Percentiles rank a stretch among this genome's conserved stretches.
These are phyloP conservation scores for Salminus brasiliensis DNA, from an alignment of 2,113 vertebrate genomes.

Conservation along the genomic window DNA sequence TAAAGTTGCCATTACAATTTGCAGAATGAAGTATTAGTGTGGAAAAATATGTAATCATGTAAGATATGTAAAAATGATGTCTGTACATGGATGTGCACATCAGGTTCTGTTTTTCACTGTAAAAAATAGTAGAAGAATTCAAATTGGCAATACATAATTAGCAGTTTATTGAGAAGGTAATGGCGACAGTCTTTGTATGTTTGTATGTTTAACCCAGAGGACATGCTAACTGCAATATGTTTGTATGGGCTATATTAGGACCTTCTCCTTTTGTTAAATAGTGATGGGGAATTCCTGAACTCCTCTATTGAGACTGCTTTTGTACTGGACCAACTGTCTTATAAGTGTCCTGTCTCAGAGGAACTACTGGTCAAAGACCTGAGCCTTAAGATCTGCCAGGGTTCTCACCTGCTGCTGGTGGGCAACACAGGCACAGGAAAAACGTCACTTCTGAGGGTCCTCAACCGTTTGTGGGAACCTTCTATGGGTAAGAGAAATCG, in stretches of 20 bases:
- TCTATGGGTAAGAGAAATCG: constrained; percentile 75
- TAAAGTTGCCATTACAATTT: too few relatives aligned
- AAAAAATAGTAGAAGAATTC: too few relatives aligned
- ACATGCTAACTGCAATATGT: neutral
- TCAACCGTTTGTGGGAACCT: constrained; percentile 88
- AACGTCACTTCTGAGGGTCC: constrained; percentile 89
- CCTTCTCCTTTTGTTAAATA: constrained; percentile 50
- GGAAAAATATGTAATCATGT: too few relatives aligned
- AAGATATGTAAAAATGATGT: too few relatives aligned
- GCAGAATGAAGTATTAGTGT: too few relatives aligned
- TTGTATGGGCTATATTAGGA: neutral
- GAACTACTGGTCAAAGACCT: constrained; percentile 88
- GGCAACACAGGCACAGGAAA: constrained; percentile 96
- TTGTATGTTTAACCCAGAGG: neutral
- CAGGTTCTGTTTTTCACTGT: too few relatives aligned
- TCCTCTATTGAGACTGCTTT: constrained; percentile 80
- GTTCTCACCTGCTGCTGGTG: constrained; percentile 86
- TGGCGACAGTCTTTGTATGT: too few relatives aligned
- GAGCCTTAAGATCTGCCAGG: constrained; percentile 83
- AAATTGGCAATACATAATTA: too few relatives aligned
- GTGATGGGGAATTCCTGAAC: constrained; percentile 60
- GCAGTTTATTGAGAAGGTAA: too few relatives aligned
- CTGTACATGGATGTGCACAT: too few relatives aligned
- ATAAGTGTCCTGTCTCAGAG: constrained; percentile 82
- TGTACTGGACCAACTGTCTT: constrained; percentile 81